Conservation (phyloP, 2,888 invertebrate species). For the Parapristionchus giblindavisi region DNA sequence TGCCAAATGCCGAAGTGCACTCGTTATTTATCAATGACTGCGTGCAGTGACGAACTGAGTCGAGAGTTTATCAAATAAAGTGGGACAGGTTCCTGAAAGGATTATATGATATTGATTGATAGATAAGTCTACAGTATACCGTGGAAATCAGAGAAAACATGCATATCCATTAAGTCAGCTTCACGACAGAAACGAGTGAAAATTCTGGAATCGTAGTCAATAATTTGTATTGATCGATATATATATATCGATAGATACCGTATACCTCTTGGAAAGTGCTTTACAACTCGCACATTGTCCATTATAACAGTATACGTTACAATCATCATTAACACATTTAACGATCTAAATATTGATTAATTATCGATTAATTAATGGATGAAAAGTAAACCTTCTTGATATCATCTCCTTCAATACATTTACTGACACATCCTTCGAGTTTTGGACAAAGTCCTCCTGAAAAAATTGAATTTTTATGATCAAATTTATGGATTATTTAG, state of each 20-base stretch:
- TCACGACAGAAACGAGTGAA: constrained; percentile 37
- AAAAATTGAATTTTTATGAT: not conserved
- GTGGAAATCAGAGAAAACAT: constrained; percentile 14
- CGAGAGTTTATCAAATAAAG: constrained; percentile 14
- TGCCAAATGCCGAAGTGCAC: too few relatives aligned
- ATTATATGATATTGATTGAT: not conserved
- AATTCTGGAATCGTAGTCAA: constrained; percentile 5
- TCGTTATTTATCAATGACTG: not conserved
- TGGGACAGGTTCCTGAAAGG: constrained; percentile 16
- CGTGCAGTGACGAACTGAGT: not conserved
- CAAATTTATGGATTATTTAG: not conserved
- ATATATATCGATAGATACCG: not conserved
- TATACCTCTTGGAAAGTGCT: constrained; percentile 14
- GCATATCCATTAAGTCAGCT: not conserved
- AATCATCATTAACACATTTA: constrained; percentile 13
- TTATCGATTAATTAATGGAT: not conserved
- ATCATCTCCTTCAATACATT: constrained; percentile 27
- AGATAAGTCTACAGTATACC: not conserved
- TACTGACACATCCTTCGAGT: constrained; percentile 9
- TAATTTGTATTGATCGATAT: not conserved
- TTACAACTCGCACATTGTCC: constrained; percentile 24
- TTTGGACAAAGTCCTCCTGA: constrained; percentile 31
- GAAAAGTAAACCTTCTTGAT: constrained; percentile 6
- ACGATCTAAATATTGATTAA: not conserved
- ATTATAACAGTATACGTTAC: constrained; percentile 18